Evolutionary conservation across 2,888 invertebrate species (phyloP), one percentile per base, ranked within the genome.

Genomic region (Platycheirus albimanus): DNA sequence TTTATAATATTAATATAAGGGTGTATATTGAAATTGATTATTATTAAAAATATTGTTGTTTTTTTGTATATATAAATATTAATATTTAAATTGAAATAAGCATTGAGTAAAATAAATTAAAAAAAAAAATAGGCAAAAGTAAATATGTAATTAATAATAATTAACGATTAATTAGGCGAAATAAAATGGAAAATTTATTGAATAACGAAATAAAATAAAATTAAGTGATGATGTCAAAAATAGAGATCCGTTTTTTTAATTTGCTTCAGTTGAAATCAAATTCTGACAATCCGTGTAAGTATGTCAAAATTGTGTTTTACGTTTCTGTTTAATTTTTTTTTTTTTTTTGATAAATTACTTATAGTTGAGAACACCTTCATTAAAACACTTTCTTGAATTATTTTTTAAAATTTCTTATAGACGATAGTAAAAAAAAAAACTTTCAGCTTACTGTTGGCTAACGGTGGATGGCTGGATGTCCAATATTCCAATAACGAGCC

Each of bases 41-140:
- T 74, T 70, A 80, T 51, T 56, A 28, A 64, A 43, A 75, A 61
- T 19, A 58, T 52, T 67, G 80, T 81, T 81, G 71, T 81, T 67
- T 81, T 80, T 81, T 33, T 61, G 30, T 61, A 76, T 76, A 81
- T 72, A 81, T 76, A 71, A 63, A 76, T 56, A 41, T 41, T 20
- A 47, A 61, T 28, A 45, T n/a, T n/a, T n/a, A 63, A 67, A 45
- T 61, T 28, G 7, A 61, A 19, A 45, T 61, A 61, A 38, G 45
- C 10, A 61, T 61, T 61, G 17, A 56, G 11, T 3, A n/a, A 43
- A 61, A 33, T 30, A 15, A 17, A 58, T 17, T 5, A n/a, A 28
- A 45, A 43, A 38, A 64, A 36, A 70, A 71, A 43, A 28, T 67
- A 81, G 63, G 63, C 61, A 69, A 77, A 54, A 63, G 20, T 56